Conservation (phyloP, 2,797 vertebrate genomes). For the Alcedo atthis region DNA sequence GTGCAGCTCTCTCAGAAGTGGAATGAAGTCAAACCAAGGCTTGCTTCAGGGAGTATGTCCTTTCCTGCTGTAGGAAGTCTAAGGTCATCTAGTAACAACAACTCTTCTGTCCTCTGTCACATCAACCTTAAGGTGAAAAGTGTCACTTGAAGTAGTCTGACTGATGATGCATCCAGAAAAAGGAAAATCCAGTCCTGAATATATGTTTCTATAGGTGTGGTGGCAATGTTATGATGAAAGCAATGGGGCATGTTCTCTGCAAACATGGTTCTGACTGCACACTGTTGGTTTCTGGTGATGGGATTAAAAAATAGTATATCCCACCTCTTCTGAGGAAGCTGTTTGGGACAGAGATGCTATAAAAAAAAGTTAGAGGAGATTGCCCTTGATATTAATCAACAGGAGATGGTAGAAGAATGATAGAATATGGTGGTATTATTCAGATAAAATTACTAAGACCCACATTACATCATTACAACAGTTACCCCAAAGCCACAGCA, state of each 20-base stretch:
- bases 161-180: not conserved
- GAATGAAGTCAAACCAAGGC: not conserved
- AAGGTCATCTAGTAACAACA: not conserved
- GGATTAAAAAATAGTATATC: not conserved
- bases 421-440: not conserved
- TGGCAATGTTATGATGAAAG: not conserved
- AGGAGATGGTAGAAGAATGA: not conserved
- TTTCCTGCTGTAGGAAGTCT: not conserved
- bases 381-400: not conserved
- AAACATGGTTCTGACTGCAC: not conserved
- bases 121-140: not conserved
- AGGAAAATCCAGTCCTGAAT: not conserved
- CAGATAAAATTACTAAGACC: not conserved
- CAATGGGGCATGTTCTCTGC: not conserved
- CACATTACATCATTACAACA: not conserved
- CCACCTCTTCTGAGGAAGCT: not conserved
- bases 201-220: not conserved
- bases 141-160: not conserved
- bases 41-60: accelerated
- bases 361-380: not conserved
- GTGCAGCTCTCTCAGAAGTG: not conserved
- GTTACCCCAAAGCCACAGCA: not conserved
- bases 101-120: not conserved
- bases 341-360: not conserved
- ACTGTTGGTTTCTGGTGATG: not conserved